These are phyloP conservation scores for Mesembrinibis cayennensis DNA, from an alignment of 2,113 vertebrate species.

Conservation along the genomic window DNA sequence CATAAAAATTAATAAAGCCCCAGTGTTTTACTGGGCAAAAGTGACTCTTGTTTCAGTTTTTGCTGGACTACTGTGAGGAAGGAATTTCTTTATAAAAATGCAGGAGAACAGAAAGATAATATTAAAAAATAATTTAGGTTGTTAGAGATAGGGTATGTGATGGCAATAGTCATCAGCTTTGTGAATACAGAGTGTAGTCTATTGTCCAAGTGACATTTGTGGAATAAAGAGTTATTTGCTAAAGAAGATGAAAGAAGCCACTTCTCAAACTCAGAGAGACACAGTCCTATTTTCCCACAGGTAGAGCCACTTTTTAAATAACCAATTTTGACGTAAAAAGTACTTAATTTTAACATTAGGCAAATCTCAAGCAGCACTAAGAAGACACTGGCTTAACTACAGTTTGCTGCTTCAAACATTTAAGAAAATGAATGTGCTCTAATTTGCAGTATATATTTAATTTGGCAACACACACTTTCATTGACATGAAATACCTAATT, in stretches of 20 bases:
- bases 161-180: background rate
- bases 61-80: background rate
- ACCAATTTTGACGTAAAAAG: background rate
- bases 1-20: background rate
- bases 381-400: background rate
- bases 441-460: background rate
- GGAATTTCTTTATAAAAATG: background rate
- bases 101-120: background rate
- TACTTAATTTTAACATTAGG: background rate
- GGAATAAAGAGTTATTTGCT: background rate
- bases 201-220: background rate
- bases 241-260: background rate
- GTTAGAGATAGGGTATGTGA: background rate
- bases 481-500: background rate
- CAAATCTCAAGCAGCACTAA: background rate
- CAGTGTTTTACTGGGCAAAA: background rate
- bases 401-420: background rate
- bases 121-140: background rate
- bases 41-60: background rate
- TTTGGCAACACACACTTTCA: background rate
- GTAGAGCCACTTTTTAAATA: background rate
- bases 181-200: background rate
- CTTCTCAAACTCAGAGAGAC: background rate
- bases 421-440: background rate
- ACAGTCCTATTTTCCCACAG: background rate